phyloP scores from a whole-genome alignment of 2,888 invertebrate species.

The Spicauda simplicius region DNA sequence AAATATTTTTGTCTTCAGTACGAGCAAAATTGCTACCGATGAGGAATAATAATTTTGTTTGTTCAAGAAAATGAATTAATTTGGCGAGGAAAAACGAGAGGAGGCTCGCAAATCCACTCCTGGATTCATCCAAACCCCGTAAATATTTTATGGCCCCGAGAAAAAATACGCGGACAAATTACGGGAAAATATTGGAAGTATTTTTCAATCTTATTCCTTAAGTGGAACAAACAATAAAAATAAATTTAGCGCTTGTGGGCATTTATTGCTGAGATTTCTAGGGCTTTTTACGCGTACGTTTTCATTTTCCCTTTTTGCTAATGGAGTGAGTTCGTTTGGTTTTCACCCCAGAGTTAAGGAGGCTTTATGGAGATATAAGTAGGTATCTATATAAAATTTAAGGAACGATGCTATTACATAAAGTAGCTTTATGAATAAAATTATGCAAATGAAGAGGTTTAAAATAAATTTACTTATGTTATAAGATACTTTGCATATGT shows the following conservation, averaged over 20 bases:
- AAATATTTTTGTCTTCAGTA: conserved; percentile 13
- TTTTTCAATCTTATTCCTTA: conserved; percentile 83
- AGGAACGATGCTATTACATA: not conserved
- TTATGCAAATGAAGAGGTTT: too few relatives aligned
- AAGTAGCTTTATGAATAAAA: not conserved
- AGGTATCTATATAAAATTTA: not conserved
- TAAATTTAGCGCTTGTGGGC: conserved; percentile 79
- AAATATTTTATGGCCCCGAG: conserved; percentile 78
- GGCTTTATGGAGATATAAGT: conserved; percentile 7
- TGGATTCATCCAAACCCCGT: conserved; percentile 76
- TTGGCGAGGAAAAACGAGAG: conserved; percentile 66
- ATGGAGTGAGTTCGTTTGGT: conserved; percentile 36
- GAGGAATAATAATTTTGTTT: conserved; percentile 62
- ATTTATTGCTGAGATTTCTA: conserved; percentile 82
- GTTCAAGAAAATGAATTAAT: conserved; percentile 78
- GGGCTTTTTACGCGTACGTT: conserved; percentile 52
- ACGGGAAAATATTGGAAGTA: conserved; percentile 75
- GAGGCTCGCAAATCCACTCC: conserved; percentile 62
- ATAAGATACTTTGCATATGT: too few relatives aligned
- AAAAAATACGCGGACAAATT: conserved; percentile 76
- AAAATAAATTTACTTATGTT: too few relatives aligned
- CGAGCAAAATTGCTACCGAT: conserved; percentile 28
- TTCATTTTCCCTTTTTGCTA: conserved; percentile 42
- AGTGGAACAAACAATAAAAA: conserved; percentile 82
- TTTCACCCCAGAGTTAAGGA: conserved; percentile 18